phyloP scores from a whole-genome alignment of 2,113 vertebrate genomes.

The Stomatorhinus ivindoensis region DNA sequence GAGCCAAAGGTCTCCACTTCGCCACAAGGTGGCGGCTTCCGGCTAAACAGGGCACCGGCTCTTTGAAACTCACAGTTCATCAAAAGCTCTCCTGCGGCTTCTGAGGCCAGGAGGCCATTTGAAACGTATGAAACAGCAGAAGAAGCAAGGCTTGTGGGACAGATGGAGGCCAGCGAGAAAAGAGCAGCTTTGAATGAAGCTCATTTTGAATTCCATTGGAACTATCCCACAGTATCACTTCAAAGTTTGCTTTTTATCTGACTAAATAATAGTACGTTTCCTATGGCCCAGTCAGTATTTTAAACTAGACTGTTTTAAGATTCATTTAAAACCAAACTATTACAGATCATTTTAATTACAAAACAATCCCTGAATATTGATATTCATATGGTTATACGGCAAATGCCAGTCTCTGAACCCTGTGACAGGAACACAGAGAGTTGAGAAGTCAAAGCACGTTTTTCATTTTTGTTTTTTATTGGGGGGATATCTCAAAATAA shows the following conservation, averaged over 20 bases:
- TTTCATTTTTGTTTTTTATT: neutral
- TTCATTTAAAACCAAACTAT: neutral
- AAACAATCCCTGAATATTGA: neutral
- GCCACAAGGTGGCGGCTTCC: neutral
- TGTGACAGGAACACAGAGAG: too few relatives aligned
- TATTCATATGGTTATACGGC: neutral
- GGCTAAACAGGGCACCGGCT: neutral
- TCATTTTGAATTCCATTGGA: neutral
- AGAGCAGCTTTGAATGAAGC: neutral
- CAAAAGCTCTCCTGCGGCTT: neutral
- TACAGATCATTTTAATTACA: neutral
- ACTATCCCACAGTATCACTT: neutral
- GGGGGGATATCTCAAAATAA: neutral
- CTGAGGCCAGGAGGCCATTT: neutral
- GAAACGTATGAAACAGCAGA: neutral
- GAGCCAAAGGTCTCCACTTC: neutral
- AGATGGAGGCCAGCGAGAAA: neutral
- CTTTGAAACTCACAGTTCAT: neutral
- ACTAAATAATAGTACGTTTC: neutral
- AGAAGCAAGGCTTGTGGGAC: neutral
- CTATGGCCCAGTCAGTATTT: neutral
- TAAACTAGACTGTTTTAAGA: neutral
- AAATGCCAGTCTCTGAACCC: neutral
- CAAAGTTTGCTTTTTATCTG: neutral
- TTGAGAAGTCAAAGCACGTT: neutral